Evolutionary conservation across 1,140 invertebrate genomes (phyloP).

Genomic region (Heliconius hermathena): DNA sequence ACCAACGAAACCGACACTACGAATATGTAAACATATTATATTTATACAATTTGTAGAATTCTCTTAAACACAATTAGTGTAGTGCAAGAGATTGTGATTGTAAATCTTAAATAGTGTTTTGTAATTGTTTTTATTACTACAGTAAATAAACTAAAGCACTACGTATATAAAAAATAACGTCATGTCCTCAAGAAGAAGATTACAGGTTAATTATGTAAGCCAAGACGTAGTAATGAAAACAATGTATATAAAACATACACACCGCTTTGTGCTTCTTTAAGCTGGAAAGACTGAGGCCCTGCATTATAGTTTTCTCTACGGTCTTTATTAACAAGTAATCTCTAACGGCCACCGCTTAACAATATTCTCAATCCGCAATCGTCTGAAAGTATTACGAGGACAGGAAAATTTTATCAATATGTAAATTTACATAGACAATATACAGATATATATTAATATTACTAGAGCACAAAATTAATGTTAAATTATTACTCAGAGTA

Average conservation of each 20-base stretch:
- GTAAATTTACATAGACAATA: background rate
- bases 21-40: constrained; percentile 7
- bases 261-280: constrained; percentile 78
- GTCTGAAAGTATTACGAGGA: background rate
- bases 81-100: background rate
- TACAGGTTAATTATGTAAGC: constrained; percentile 78
- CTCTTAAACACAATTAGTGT: background rate
- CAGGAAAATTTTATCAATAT: constrained; percentile 14
- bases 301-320: constrained; percentile 55
- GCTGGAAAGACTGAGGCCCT: constrained; percentile 67
- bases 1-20: background rate
- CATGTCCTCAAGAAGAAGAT: constrained; percentile 35
- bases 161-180: background rate
- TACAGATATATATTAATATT: background rate
- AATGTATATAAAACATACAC: constrained; percentile 50
- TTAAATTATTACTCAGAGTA: background rate
- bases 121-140: background rate
- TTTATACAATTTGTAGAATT: background rate
- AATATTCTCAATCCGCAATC: background rate
- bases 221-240: constrained; percentile 36
- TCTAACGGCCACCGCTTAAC: background rate
- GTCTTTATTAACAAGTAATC: background rate
- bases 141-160: background rate
- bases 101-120: background rate
- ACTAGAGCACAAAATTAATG: background rate